Conservation (phyloP, 2,888 invertebrate genomes). For the Chrysotoxum bicinctum region DNA sequence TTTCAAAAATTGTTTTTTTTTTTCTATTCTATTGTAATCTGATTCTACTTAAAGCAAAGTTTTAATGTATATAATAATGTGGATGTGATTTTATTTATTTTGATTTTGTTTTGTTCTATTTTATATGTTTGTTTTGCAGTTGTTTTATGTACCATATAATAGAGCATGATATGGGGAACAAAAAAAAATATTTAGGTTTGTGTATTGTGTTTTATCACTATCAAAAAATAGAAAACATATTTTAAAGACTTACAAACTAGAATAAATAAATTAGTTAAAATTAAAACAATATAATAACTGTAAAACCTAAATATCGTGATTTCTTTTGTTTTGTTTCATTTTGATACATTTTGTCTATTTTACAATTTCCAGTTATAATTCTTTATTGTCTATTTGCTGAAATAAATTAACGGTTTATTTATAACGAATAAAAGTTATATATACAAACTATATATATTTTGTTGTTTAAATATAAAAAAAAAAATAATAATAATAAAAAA, state of each 20-base stretch:
- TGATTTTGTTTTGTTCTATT: conserved; percentile 50
- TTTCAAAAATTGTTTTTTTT: conserved; percentile 36
- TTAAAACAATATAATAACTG: conserved; percentile 24
- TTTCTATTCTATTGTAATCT: conserved; percentile 31
- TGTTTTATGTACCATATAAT: background rate
- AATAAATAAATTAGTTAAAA: conserved; percentile 65
- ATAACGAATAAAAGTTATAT: conserved; percentile 49
- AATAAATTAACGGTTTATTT: conserved; percentile 65
- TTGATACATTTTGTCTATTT: conserved; percentile 41
- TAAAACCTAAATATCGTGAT: conserved; percentile 41
- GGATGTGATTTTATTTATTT: conserved; percentile 30
- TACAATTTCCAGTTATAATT: conserved; percentile 55
- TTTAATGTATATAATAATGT: conserved; percentile 17
- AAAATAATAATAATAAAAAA: background rate
- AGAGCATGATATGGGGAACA: conserved; percentile 9
- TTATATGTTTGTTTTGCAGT: conserved; percentile 1
- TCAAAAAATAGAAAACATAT: conserved; percentile 21
- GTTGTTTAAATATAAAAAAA: conserved; percentile 34
- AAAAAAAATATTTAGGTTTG: conserved; percentile 27
- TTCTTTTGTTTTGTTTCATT: background rate
- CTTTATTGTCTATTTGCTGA: conserved; percentile 71
- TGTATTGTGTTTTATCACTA: conserved; percentile 49
- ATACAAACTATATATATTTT: conserved; percentile 58
- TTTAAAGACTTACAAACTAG: conserved; percentile 47
- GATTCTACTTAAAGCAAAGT: conserved; percentile 65